Percentiles rank a stretch among this genome's conserved stretches.
Conservation (phyloP, 2,113 vertebrate genomes). For the Eudyptes chrysolophus region DNA sequence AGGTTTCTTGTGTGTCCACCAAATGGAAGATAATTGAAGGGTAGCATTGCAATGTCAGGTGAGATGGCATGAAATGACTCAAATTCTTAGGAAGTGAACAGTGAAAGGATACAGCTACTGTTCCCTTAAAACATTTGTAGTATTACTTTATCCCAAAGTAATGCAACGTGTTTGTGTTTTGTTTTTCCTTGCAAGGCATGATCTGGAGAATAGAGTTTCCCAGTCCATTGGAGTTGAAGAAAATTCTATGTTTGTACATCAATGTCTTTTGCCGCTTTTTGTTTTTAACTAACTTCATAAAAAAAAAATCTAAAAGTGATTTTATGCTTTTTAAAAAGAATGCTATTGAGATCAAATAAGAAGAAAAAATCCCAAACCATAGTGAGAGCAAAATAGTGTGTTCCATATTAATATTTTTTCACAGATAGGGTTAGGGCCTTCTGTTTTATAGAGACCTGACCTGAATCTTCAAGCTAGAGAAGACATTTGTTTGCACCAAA, state of each 20-base stretch:
- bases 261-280: background rate
- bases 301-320: background rate
- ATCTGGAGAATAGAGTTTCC: background rate
- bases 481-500: background rate
- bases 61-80: background rate
- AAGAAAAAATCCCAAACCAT: background rate
- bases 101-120: background rate
- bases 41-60: rapidly evolving
- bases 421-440: background rate
- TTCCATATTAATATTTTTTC: background rate
- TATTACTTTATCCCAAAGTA: background rate
- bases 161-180: background rate
- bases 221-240: background rate
- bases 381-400: background rate
- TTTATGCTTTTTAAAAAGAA: background rate
- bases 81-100: too few relatives aligned
- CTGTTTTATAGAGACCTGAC: background rate
- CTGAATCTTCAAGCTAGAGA: background rate
- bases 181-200: background rate
- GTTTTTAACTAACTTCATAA: background rate
- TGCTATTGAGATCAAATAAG: background rate
- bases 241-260: background rate
- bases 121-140: background rate
- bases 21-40: background rate
- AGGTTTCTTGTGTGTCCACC: background rate